These are phyloP conservation scores for Hemithea aestivaria DNA, from an alignment of 2,888 invertebrate genomes.

Conservation along the genomic window DNA sequence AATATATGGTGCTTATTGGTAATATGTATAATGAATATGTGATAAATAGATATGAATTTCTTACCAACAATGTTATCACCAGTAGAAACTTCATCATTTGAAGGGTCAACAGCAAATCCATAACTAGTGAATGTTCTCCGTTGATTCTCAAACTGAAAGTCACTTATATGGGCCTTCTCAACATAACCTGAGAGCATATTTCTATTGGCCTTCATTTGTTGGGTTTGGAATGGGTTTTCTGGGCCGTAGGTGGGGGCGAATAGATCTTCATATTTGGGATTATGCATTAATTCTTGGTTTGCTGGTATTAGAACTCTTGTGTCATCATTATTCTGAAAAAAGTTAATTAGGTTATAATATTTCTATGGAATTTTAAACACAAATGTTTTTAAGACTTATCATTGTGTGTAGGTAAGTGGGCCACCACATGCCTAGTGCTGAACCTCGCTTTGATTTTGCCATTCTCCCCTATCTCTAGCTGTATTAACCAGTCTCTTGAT, in stretches of 20 bases:
- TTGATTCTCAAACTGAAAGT: conserved; percentile 98
- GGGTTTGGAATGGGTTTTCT: conserved; percentile 94
- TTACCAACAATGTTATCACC: conserved; percentile 74
- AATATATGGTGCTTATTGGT: too few species aligned
- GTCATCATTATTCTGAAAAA: conserved; percentile 83
- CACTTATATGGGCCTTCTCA: conserved; percentile 96
- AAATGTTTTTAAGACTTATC: too few species aligned
- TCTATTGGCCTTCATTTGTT: conserved; percentile 91
- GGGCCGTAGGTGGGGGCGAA: conserved; percentile 96
- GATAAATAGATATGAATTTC: conserved; percentile 27
- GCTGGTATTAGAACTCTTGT: conserved; percentile 87
- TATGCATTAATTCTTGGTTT: conserved; percentile 90
- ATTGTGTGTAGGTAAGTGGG: too few species aligned
- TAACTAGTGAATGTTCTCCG: conserved; percentile 95
- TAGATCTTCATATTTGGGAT: conserved; percentile 96
- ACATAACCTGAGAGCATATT: conserved; percentile 97
- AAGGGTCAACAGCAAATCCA: conserved; percentile 97
- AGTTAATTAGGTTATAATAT: neutral
- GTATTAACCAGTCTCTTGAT: too few species aligned
- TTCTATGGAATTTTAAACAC: too few species aligned
- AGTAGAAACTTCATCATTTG: conserved; percentile 77
- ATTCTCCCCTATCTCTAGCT: too few species aligned
- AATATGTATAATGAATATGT: too few species aligned
- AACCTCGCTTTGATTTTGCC: too few species aligned
- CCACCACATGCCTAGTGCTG: too few species aligned